Conservation (phyloP, 2,888 invertebrate species). For the Limenitis camilla region DNA sequence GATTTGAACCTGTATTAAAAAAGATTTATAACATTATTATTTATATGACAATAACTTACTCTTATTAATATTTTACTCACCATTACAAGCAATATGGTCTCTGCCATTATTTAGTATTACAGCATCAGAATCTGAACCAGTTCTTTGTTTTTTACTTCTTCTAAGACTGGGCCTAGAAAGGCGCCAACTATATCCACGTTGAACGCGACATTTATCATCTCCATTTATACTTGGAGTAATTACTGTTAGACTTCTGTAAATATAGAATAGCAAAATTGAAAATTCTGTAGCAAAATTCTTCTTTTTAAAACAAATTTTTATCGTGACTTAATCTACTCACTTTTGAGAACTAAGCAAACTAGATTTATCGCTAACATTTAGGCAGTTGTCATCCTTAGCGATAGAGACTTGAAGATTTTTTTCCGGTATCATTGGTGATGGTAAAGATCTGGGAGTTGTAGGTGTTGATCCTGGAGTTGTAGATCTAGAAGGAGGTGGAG, state of each 20-base stretch:
- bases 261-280: background rate
- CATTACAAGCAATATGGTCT: constrained; percentile 84
- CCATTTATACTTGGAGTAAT: constrained; percentile 42
- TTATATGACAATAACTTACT: background rate
- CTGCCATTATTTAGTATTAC: constrained; percentile 81
- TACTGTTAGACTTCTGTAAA: constrained; percentile 51
- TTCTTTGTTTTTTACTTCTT: constrained; percentile 76
- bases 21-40: background rate
- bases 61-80: constrained; percentile 42
- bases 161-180: constrained; percentile 81
- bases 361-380: constrained; percentile 63
- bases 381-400: constrained; percentile 57
- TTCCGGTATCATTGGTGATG: constrained; percentile 56
- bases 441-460: constrained; percentile 50
- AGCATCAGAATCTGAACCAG: constrained; percentile 75
- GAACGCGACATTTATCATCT: constrained; percentile 73
- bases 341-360: constrained; percentile 66
- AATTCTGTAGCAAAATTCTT: background rate
- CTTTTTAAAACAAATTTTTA: background rate
- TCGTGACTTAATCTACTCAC: constrained; percentile 34
- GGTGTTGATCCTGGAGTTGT: constrained; percentile 49
- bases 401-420: constrained; percentile 61
- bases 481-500: constrained; percentile 45
- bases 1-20: constrained; percentile 47
- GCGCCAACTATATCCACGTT: constrained; percentile 84